A percentile compares a stretch with the other conserved stretches of the same genome.
Evolutionary conservation across 2,113 vertebrate genomes (phyloP).

Genomic region (Philantomba maxwellii): DNA sequence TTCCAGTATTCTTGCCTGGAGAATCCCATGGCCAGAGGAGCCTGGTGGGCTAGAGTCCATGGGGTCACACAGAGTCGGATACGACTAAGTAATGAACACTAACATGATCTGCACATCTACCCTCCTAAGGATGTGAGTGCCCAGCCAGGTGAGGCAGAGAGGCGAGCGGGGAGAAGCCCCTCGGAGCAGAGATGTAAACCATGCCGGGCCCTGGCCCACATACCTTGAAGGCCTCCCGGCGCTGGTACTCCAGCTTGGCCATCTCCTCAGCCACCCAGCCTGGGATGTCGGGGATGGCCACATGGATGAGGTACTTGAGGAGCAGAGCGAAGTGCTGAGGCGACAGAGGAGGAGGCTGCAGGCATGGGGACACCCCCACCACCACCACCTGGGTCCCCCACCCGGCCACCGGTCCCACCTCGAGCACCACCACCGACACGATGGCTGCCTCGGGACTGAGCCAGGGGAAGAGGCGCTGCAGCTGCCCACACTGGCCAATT

Average conservation of each 20-base stretch:
- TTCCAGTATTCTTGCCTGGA: neutral
- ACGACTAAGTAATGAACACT: neutral
- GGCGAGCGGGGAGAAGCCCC: neutral
- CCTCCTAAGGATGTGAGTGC: neutral
- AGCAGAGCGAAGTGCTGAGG: conserved; percentile 92
- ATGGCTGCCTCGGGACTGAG: conserved; percentile 96
- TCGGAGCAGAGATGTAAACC: accelerated
- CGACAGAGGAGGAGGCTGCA: neutral
- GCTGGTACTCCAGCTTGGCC: conserved; percentile 95
- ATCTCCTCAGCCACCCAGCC: conserved; percentile 95
- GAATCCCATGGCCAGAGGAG: neutral
- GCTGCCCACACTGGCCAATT: conserved; percentile 97
- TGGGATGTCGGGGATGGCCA: conserved; percentile 92
- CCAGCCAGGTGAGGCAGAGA: neutral
- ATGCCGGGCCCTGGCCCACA: accelerated
- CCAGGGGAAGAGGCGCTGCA: conserved; percentile 95
- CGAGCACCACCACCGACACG: conserved; percentile 95
- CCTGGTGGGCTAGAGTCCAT: neutral
- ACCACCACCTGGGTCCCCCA: accelerated
- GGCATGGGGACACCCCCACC: accelerated
- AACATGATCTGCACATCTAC: neutral
- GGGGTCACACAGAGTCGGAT: neutral
- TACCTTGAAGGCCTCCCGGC: conserved; percentile 97
- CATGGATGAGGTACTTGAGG: conserved; percentile 94
- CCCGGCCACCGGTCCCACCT: conserved; percentile 78